phyloP scores from a whole-genome alignment of 2,113 vertebrate species.

The Morone saxatilis region DNA sequence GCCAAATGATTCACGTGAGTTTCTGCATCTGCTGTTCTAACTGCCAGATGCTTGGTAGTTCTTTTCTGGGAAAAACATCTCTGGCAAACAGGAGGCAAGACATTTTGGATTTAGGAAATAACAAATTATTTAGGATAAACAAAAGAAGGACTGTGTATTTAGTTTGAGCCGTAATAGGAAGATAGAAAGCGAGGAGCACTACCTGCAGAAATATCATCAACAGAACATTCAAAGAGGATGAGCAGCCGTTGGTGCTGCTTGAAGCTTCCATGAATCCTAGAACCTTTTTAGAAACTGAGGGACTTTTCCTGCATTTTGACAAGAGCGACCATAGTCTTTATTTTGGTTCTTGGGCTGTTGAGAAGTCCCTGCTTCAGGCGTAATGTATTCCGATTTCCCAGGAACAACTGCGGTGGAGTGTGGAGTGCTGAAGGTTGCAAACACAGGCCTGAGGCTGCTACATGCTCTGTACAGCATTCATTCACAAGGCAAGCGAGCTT shows the following conservation, averaged over 20 bases:
- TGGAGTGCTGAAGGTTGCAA: not conserved
- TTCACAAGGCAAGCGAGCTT: not conserved
- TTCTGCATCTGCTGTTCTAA: slow-evolving; percentile 52
- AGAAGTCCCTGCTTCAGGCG: not conserved
- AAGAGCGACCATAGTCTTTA: not conserved
- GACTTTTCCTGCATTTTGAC: not conserved
- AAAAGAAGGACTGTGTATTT: not conserved
- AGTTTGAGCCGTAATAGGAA: not conserved
- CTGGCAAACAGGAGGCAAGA: slow-evolving; percentile 52
- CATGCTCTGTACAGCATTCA: not conserved
- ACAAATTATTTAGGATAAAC: slow-evolving; percentile 14
- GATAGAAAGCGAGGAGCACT: not conserved
- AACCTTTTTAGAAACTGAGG: not conserved
- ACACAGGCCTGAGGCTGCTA: not conserved
- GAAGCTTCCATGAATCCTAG: not conserved
- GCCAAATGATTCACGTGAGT: slow-evolving; percentile 41
- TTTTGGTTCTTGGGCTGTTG: not conserved
- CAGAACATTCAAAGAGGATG: not conserved
- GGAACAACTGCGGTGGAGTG: not conserved
- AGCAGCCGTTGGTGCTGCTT: not conserved
- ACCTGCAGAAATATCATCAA: not conserved
- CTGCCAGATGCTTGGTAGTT: slow-evolving; percentile 44
- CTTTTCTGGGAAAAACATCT: slow-evolving; percentile 6
- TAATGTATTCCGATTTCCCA: not conserved
- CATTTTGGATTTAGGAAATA: slow-evolving; percentile 25